Base-by-base conservation (phyloP, 2,888 invertebrate genomes). In the Orchesellides sinensis region DNA sequence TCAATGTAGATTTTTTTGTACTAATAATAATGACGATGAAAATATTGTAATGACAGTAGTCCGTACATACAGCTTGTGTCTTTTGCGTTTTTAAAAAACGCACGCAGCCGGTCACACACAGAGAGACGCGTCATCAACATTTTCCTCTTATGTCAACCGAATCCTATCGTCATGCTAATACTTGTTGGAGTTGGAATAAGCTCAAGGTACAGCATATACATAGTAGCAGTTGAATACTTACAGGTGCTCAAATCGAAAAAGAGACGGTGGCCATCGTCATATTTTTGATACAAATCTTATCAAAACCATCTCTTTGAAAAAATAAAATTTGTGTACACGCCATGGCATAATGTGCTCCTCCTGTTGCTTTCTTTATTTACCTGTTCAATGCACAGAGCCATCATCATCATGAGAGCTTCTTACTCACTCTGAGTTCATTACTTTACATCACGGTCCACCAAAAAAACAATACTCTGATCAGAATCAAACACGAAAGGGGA, bases 121-220 rank as follows among this genome's bases (percentile, higher is more conserved):
- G 66, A 35, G 66, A 68, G 27, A 68, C 10, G 10, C 66, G 49
- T 49, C 49, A 63, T 49, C 29, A 78, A 45, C 63, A 83, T 84
- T 84, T 85, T 84, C 83, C 70, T 77, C 74, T 87, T 83, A 87
- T 85, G 85, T 84, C 78, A 78, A 86, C 78, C 84, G 82, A 85
- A 85, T 79, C n/a, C n/a, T n/a, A n/a, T n/a, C 86, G 84, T 87
- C 87, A 87, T 85, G 87, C 85, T 87, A 87, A 84, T 85, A 86
- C 40, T n/a, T n/a, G n/a, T n/a, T n/a, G n/a, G n/a, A n/a, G n/a
- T n/a, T n/a, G n/a, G n/a, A n/a, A n/a, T n/a, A n/a, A n/a, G 14
- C 32, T 61, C 4, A 23, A 35, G 35, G 35, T n/a, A n/a, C n/a
- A 35, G 35, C 8, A 12, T 35, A 35, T 35, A 35, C n/a, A 29